Base-by-base conservation (phyloP, 2,113 vertebrate genomes). In the Zapornia atra region DNA sequence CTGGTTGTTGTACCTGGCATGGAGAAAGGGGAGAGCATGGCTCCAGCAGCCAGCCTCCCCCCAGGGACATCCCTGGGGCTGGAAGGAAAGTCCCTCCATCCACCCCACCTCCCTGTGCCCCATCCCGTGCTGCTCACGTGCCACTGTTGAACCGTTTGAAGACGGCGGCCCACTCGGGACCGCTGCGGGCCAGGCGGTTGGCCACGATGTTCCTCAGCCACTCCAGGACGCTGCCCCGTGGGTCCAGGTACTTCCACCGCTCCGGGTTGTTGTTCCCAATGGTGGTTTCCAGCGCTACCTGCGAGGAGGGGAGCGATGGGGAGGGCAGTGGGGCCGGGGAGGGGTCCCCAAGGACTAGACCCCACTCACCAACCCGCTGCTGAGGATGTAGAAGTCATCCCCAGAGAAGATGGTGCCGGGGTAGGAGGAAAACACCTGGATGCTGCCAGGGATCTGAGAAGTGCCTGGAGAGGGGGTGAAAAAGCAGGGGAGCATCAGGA, bases 331-430 rank as follows among this genome's bases (percentile, higher is more conserved):
- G 51, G 20, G 50, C 20, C 0, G 0, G 25, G 36, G 20, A 12
- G 10, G 50, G 24, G 24, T 9, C 18, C 61, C 53, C 2, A 1
- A 38, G 60, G 51, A 6, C 1, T 59, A 40, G 54, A 13, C 14
- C 54, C n/a, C 38, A 97, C 98, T 99, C 95, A 99, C 99, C 99
- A 99, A 96, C n/a, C 99, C 98, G 2, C 98, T 99, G 95, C 99
- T 98, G 54, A 99, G 97, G 85, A 99, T 97, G 92, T 99, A 99
- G 97, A 99, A 99, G 96, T 99, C 99, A 53, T 99, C 99, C 7
- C 98, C 98, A 4, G 99, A 99, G 95, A 99, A 99, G 86, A 99
- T 99, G 33, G 98, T 97, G 70, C 99, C 99, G 0, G 99, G 99
- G 64, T 99, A 99, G 46, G 99, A 99, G 0, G 99, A 99, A 95